Evolutionary conservation across 2,113 vertebrate species (phyloP).

Genomic region (Noctilio leporinus): DNA sequence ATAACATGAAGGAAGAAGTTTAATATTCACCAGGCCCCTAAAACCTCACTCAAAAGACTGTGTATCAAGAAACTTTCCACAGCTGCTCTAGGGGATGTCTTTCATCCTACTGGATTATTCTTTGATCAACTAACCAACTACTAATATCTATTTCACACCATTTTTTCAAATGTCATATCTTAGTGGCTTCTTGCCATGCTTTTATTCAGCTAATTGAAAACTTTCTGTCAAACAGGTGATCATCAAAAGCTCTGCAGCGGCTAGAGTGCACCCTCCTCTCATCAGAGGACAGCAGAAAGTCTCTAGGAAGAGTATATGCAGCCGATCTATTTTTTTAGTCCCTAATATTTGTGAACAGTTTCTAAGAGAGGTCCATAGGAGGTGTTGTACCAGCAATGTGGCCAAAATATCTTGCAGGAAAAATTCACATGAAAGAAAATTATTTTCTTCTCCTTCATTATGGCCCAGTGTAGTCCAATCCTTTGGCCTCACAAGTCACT

Average conservation of each 20-base stretch:
- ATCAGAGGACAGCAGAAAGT: background rate
- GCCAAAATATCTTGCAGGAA: background rate
- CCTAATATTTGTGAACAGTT: background rate
- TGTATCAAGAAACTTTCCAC: background rate
- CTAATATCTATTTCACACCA: background rate
- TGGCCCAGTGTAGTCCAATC: background rate
- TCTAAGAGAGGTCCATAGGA: background rate
- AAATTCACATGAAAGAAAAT: background rate
- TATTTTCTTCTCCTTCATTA: background rate
- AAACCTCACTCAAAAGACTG: background rate
- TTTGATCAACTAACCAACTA: background rate
- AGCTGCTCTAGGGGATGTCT: background rate
- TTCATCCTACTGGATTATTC: background rate
- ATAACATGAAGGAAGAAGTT: background rate
- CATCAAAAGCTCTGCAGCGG: background rate
- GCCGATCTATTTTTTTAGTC: background rate
- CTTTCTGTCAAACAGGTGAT: background rate
- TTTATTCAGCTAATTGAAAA: background rate
- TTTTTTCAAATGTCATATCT: no score
- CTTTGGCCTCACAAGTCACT: background rate
- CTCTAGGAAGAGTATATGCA: background rate
- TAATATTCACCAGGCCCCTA: background rate
- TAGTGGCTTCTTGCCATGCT: background rate
- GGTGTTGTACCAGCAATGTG: background rate
- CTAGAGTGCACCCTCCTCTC: background rate